Evolutionary conservation across 2,888 invertebrate species (phyloP).

Genomic region (Nephrotoma flavescens): DNA sequence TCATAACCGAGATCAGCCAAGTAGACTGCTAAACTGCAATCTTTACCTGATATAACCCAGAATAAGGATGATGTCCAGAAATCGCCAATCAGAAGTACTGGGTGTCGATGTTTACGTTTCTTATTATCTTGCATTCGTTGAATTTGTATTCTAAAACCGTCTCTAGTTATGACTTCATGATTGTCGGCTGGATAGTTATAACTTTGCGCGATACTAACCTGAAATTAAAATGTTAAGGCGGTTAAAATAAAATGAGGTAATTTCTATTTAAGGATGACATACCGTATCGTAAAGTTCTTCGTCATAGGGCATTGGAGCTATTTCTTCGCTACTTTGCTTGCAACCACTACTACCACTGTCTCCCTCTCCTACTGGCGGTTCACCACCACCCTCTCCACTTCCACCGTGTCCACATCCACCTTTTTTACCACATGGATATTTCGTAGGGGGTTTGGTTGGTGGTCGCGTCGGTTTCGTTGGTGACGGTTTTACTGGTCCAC

Average conservation of each 20-base stretch:
- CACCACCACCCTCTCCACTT: background rate
- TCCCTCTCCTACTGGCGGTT: background rate
- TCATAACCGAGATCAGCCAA: background rate
- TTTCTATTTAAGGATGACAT: background rate
- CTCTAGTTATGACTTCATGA: background rate
- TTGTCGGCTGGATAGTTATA: background rate
- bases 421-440: background rate
- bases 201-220: background rate
- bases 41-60: background rate
- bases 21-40: background rate
- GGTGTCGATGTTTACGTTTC: background rate
- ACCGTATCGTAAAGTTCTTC: background rate
- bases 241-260: background rate
- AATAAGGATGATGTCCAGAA: background rate
- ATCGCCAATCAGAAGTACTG: background rate
- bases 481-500: background rate
- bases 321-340: background rate
- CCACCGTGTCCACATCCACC: background rate
- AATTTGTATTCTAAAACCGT: background rate
- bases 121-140: background rate
- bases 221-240: background rate
- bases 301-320: background rate
- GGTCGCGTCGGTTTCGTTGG: background rate
- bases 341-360: background rate
- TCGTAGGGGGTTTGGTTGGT: background rate